Conservation (phyloP, 2,113 vertebrate genomes). For the Taxidea taxus region DNA sequence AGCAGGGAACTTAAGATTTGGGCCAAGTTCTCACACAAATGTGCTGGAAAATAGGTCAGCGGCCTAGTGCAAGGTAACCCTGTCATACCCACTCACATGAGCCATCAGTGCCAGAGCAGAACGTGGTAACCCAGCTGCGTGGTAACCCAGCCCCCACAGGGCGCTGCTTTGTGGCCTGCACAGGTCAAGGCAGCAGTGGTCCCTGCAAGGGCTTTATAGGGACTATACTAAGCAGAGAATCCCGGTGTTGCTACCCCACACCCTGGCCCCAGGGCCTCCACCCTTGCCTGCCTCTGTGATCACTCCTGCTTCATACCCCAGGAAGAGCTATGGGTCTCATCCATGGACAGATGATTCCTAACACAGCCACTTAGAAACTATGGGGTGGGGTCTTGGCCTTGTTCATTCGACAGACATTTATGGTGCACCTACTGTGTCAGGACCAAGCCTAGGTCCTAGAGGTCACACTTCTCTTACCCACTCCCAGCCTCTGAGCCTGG, state of each 20-base stretch:
- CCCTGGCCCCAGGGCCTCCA: background rate
- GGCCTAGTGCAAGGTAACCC: background rate
- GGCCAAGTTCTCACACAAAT: constrained; percentile 20
- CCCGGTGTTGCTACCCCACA: background rate
- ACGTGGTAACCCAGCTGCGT: background rate
- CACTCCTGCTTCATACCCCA: background rate
- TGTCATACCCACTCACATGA: background rate
- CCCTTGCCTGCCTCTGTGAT: background rate
- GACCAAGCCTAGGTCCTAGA: background rate
- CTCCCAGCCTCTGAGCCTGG: background rate
- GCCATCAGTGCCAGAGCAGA: background rate
- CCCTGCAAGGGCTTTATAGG: no score
- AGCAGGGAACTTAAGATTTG: constrained; percentile 26
- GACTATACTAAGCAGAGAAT: background rate
- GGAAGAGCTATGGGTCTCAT: background rate
- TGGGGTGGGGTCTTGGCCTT: background rate
- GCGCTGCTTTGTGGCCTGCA: background rate
- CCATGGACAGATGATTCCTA: background rate
- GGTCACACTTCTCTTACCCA: background rate
- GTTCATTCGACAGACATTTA: background rate
- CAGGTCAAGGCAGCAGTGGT: no score
- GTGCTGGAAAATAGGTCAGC: constrained; percentile 63
- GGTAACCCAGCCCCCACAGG: background rate
- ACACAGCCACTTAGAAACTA: background rate
- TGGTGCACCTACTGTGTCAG: background rate